Base-by-base conservation (phyloP, 2,113 vertebrate genomes). In the Odontesthes bonariensis region DNA sequence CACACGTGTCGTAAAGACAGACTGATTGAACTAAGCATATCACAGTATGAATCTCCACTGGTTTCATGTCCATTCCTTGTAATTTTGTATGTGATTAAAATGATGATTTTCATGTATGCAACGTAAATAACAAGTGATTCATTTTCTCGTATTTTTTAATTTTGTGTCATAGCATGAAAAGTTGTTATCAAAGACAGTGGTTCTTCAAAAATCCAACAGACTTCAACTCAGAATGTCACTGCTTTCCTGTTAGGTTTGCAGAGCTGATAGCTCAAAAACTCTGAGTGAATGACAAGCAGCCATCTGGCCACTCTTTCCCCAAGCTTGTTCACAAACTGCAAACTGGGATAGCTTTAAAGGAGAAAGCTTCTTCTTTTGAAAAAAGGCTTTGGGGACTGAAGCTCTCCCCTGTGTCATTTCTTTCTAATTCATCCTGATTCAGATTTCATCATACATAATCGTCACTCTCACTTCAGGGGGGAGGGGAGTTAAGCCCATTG, bases 261-360 rank as follows among this genome's bases (percentile, higher is more conserved):
- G 58, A 78, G 70, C 16, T 57, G 63, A 68, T 80, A 61, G 82
- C 69, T 79, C 46, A 32, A n/a, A 54, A 42, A 85, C 81, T 82
- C 79, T 17, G 8, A 64, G 51, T 69, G 86, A 83, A 83, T 77
- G 86, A 87, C 82, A 73, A 85, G 77, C 83, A 81, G 80, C 83
- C 86, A 86, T 89, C 86, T 90, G 90, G 32, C 66, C 38, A 33
- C 44, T 32, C 65, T 65, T 64, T 84, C 73, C 67, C 60, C 9
- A 16, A 72, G 85, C 81, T 79, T 71, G 75, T 83, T 78, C 83
- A 69, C 79, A 20, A 82, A 70, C 73, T 58, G 74, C 73, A 85
- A 65, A 75, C 83, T 82, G 86, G 81, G 85, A 86, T 53, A 71
- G 76, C 83, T 91, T 88, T 83, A 84, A 86, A 90, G 58, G 40